Conservation (phyloP, 2,113 vertebrate species). For the Colossoma macropomum region DNA sequence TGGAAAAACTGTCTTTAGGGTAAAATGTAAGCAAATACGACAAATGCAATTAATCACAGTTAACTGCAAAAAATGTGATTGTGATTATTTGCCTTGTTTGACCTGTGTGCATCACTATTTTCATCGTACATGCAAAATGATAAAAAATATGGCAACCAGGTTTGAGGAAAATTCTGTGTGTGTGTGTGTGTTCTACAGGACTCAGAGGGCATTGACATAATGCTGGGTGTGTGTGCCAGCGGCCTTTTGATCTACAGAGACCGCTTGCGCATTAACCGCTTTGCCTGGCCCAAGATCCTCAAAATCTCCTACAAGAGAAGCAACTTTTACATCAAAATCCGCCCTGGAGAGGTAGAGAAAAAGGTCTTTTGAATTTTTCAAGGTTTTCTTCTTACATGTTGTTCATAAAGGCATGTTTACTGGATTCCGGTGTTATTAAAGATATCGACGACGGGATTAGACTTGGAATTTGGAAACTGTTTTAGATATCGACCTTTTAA, state of each 20-base stretch:
- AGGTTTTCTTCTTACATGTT: constrained; percentile 47
- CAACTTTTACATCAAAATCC: constrained; percentile 99
- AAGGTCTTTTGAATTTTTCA: constrained; percentile 54
- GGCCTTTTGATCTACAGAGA: constrained; percentile 97
- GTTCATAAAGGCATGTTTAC: constrained; percentile 25
- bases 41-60: too few relatives aligned
- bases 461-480: neutral
- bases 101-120: too few relatives aligned
- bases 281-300: constrained; percentile 99
- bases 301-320: constrained; percentile 99
- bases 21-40: too few relatives aligned
- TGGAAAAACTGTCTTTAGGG: too few relatives aligned
- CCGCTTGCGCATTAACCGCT: constrained; percentile 96
- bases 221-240: constrained; percentile 97
- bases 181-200: constrained; percentile 77
- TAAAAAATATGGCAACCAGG: too few relatives aligned
- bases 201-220: constrained; percentile 98
- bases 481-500: neutral
- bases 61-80: too few relatives aligned
- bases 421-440: neutral
- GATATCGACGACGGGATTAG: neutral
- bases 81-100: too few relatives aligned
- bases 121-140: too few relatives aligned
- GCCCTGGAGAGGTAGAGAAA: constrained; percentile 92
- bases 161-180: too few relatives aligned